Evolutionary conservation across 2,113 vertebrate genomes (phyloP).

Genomic region (Neodontobutis hainanensis): DNA sequence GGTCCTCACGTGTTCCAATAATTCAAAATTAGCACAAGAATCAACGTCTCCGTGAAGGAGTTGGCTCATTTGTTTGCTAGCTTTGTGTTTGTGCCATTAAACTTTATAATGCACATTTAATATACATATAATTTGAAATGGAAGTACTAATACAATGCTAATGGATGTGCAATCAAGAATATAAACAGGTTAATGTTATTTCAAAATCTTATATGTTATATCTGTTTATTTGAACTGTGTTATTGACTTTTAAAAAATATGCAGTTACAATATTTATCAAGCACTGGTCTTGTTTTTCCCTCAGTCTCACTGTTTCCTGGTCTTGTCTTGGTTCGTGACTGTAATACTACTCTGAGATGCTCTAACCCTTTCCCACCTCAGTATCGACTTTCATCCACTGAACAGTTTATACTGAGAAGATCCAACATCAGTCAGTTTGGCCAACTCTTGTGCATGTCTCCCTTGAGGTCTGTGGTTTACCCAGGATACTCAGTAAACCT

Average conservation of each 20-base stretch:
- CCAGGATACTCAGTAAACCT: slow-evolving; percentile 15
- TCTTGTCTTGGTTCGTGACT: slow-evolving; percentile 7
- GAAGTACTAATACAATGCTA: too few species aligned
- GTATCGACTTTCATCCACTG: slow-evolving; percentile 17
- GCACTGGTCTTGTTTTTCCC: not conserved
- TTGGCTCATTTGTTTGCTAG: too few species aligned
- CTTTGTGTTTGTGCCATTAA: too few species aligned
- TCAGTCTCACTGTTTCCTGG: not conserved
- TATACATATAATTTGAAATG: too few species aligned
- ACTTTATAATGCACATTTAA: too few species aligned
- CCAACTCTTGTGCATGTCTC: slow-evolving; percentile 18
- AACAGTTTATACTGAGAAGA: slow-evolving; percentile 19
- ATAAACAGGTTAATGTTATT: too few species aligned
- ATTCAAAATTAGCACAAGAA: too few species aligned
- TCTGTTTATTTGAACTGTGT: not conserved
- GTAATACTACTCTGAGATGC: not conserved
- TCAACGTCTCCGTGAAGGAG: too few species aligned
- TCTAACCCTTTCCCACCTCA: slow-evolving; percentile 10
- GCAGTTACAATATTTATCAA: not conserved
- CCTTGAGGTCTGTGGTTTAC: slow-evolving; percentile 19
- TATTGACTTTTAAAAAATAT: too few species aligned
- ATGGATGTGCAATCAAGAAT: too few species aligned
- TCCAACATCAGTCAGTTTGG: slow-evolving; percentile 16
- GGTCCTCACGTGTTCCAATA: too few species aligned
- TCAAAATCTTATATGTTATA: too few species aligned